Evolutionary conservation across 2,888 invertebrate species (phyloP).

Genomic region (Tanypteryx hageni): DNA sequence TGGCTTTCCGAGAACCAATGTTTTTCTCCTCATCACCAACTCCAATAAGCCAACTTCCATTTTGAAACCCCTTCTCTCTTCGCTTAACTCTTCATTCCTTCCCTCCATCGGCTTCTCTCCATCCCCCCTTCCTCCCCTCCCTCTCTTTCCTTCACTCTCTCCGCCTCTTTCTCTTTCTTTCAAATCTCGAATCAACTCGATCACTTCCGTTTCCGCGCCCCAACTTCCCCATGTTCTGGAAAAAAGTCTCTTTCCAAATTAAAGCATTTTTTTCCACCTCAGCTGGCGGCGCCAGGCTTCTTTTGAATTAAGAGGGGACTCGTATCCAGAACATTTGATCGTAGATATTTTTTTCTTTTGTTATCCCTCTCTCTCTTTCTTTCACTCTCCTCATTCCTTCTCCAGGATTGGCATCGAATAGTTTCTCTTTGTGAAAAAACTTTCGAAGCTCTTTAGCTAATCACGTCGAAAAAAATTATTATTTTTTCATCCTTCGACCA

Average conservation of each 20-base stretch:
- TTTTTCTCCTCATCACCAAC: background rate
- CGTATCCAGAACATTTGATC: slow-evolving; percentile 18
- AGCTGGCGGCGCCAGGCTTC: slow-evolving; percentile 23
- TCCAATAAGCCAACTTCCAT: slow-evolving; percentile 3
- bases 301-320: slow-evolving; percentile 44
- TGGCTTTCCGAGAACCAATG: slow-evolving; percentile 3
- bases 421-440: background rate
- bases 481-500: background rate
- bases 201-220: slow-evolving; percentile 12
- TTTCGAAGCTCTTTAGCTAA: slow-evolving; percentile 10
- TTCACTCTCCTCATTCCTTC: background rate
- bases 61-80: background rate
- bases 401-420: background rate
- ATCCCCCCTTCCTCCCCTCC: too few relatives aligned
- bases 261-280: slow-evolving; percentile 2
- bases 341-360: background rate
- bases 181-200: slow-evolving; percentile 5
- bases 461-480: slow-evolving; percentile 7
- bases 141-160: too few relatives aligned
- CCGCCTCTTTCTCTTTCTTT: slow-evolving; percentile 8
- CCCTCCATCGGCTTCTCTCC: background rate
- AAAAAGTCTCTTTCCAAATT: slow-evolving; percentile 41
- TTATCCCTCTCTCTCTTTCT: background rate
- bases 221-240: background rate
- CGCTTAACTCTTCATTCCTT: background rate